A percentile compares a stretch with the other conserved stretches of the same genome.
Evolutionary conservation across 2,797 vertebrate genomes (phyloP).

Genomic region (Lacerta bilineata): DNA sequence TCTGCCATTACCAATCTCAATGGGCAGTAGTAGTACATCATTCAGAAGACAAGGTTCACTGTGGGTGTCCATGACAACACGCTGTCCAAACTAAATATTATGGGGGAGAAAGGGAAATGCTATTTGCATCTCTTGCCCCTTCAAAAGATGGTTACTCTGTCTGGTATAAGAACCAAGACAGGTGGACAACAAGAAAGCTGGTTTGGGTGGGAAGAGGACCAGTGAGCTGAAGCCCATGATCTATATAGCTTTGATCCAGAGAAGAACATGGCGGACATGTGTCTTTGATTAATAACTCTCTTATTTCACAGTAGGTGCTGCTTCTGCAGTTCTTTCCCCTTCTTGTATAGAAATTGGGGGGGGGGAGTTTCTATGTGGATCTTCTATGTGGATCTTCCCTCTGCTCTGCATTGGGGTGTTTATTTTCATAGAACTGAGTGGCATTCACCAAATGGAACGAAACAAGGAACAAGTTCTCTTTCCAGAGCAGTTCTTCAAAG

Average conservation of each 20-base stretch:
- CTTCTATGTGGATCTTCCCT: not conserved
- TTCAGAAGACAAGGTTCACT: no score
- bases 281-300: not conserved
- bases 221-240: not conserved
- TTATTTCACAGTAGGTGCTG: not conserved
- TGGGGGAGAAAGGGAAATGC: no score
- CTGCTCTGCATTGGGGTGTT: not conserved
- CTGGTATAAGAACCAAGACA: not conserved
- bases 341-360: no score
- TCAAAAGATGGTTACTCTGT: no score
- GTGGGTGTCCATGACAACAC: no score
- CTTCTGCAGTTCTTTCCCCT: not conserved
- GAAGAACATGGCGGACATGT: not conserved
- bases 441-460: not conserved
- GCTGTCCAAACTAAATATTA: no score
- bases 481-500: constrained; percentile 59
- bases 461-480: constrained; percentile 54
- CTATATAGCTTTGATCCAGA: not conserved
- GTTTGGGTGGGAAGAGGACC: not conserved
- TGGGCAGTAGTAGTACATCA: no score
- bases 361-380: not conserved
- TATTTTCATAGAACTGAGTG: not conserved
- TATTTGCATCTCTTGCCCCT: not conserved
- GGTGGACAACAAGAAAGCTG: not conserved
- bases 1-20: no score